Conservation (phyloP, 2,888 invertebrate genomes). For the Leuctra nigra region DNA sequence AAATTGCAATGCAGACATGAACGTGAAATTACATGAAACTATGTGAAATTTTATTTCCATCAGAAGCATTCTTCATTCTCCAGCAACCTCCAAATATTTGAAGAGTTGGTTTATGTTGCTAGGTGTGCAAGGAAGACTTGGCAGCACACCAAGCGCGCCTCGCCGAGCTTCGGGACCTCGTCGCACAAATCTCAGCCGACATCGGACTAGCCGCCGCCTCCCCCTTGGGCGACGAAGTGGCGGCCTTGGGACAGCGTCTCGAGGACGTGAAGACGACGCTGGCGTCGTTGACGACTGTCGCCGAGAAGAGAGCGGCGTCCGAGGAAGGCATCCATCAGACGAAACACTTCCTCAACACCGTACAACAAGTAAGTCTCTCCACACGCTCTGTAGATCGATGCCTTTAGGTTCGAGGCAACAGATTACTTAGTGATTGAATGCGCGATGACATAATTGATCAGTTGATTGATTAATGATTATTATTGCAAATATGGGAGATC, state of each 20-base stretch:
- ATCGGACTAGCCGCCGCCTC: constrained; percentile 60
- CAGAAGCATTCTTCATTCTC: too few relatives aligned
- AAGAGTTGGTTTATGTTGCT: too few relatives aligned
- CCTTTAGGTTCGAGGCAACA: constrained; percentile 1
- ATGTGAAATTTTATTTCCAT: too few relatives aligned
- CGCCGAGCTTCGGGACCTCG: constrained; percentile 63
- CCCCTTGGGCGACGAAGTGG: constrained; percentile 68
- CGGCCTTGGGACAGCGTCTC: constrained; percentile 64
- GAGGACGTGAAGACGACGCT: constrained; percentile 71
- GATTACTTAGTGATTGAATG: too few relatives aligned
- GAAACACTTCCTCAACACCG: constrained; percentile 57
- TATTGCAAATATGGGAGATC: too few relatives aligned
- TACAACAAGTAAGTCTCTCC: constrained; percentile 58
- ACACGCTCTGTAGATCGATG: not conserved
- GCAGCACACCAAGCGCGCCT: constrained; percentile 61
- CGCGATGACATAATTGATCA: too few relatives aligned
- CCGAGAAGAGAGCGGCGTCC: constrained; percentile 57
- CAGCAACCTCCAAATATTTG: too few relatives aligned
- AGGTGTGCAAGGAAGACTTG: constrained; percentile 72
- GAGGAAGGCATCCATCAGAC: constrained; percentile 50
- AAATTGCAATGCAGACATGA: too few relatives aligned
- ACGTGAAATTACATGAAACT: too few relatives aligned
- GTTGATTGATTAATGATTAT: too few relatives aligned
- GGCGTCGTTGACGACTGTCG: constrained; percentile 66
- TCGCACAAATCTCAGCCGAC: constrained; percentile 69